Conservation (phyloP, 2,113 vertebrate genomes). For the Tor tambroides region DNA sequence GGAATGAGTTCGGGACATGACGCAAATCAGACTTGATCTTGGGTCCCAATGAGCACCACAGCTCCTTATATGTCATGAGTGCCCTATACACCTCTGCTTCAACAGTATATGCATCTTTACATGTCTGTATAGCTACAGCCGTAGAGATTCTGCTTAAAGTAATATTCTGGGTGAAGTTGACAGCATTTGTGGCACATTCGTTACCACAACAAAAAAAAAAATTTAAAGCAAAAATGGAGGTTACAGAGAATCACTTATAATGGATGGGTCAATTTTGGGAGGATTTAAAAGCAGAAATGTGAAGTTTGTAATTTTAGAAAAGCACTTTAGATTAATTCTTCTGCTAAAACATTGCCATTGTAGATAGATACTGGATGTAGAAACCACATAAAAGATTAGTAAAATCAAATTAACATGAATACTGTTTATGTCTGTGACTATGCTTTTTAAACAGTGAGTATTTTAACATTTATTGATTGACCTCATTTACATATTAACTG, state of each 20-base stretch:
- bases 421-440: neutral
- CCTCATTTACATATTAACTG: neutral
- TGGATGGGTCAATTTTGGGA: neutral
- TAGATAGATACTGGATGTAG: neutral
- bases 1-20: neutral
- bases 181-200: neutral
- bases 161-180: neutral
- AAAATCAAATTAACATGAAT: neutral
- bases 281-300: neutral
- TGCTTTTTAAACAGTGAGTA: neutral
- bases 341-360: neutral
- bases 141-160: neutral
- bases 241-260: too few species aligned
- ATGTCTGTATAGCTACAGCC: neutral
- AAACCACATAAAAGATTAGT: neutral
- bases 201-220: neutral
- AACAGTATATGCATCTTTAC: neutral
- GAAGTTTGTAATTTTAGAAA: neutral
- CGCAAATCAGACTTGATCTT: neutral
- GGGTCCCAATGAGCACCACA: neutral
- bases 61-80: neutral
- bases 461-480: neutral
- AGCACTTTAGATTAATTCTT: neutral
- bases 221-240: neutral
- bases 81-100: neutral